Percentiles rank a stretch among this genome's conserved stretches.
These are phyloP conservation scores for Orchesellides sinensis DNA, from an alignment of 2,888 invertebrate genomes.

Conservation along the genomic window DNA sequence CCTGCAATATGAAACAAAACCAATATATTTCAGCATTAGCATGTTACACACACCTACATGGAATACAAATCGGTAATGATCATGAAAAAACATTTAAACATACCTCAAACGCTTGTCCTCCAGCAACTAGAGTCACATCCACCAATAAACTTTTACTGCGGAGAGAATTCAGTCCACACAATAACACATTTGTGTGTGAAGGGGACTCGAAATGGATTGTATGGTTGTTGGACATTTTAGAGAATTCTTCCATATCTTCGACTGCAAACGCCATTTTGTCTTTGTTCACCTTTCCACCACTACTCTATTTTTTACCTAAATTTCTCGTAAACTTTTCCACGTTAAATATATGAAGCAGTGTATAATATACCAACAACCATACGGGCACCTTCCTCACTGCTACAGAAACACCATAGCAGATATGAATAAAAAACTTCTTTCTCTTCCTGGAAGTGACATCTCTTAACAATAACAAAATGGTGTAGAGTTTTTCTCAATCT, in stretches of 20 bases:
- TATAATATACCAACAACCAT: no score
- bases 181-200: conserved; percentile 80
- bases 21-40: neutral
- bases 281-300: neutral
- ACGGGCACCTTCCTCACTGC: no score
- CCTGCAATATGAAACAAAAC: conserved; percentile 77
- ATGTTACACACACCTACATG: neutral
- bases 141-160: conserved; percentile 81
- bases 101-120: conserved; percentile 81
- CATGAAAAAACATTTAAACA: conserved; percentile 25
- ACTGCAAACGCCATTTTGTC: conserved; percentile 58
- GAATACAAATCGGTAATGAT: conserved; percentile 7
- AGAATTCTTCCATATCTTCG: conserved; percentile 67
- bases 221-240: conserved; percentile 70
- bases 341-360: no score
- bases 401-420: no score
- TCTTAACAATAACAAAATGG: no score
- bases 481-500: no score
- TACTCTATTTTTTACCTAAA: neutral
- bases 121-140: conserved; percentile 84
- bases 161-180: conserved; percentile 82
- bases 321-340: neutral
- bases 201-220: conserved; percentile 79
- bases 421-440: no score
- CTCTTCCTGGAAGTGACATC: no score